Evolutionary conservation across 2,888 invertebrate genomes (phyloP), one percentile per base, ranked within the genome.

Genomic region (Lissonota sp.): DNA sequence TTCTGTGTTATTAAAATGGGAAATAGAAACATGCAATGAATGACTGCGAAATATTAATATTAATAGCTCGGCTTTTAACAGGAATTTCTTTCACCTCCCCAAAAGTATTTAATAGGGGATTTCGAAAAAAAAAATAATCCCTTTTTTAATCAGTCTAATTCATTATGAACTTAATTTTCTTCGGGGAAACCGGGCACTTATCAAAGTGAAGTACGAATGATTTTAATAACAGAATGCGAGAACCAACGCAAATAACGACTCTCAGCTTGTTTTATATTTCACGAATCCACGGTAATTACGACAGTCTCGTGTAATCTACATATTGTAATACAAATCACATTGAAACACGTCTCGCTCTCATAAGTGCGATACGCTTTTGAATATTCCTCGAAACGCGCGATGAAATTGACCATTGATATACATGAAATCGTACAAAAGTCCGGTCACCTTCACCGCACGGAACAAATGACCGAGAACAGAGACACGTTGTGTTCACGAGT

Each of bases 331-430:
- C 79, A 83, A 76, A 83, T 80, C 78, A 83, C 79, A 83, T 84
- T 84, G 86, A 26, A 90, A 89, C 90, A 89, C 87, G 88, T 89
- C 90, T 89, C 87, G 85, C 67, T 84, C 84, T 58, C 64, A 72
- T 79, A 57, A 78, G 58, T 66, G 58, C 55, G 14, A 71, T 60
- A 70, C 37, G n/a, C 40, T 2, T 39, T 40, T 10, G 60, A 42
- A 12, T 42, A 57, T 8, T 14, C 6, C 39, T 12, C 44, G 62
- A 42, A n/a, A 14, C 74, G 69, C 62, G 39, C 16, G 42, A 7
- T 69, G 60, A 69, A 75, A 26, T 16, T 46, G 62, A 69, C 62
- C 62, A 6, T 51, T 37, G 53, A 3, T 8, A 14, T 26, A 42
- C 42, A 40, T 64, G 10, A 55, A 66, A 6, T 40, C 37, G 40